Conservation (phyloP, 2,888 invertebrate species). For the Vannuccia rotundouncinata region DNA sequence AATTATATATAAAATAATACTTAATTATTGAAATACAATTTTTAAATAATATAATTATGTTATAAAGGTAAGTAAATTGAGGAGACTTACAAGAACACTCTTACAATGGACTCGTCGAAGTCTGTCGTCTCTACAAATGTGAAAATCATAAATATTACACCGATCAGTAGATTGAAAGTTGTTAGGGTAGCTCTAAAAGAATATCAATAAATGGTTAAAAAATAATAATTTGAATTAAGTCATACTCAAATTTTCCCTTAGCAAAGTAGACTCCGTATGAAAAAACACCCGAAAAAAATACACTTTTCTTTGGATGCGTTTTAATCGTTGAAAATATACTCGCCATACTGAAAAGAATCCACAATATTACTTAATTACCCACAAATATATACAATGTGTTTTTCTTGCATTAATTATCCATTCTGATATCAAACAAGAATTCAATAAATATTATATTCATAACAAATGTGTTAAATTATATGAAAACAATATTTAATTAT, state of each 20-base stretch:
- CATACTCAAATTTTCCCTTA: slow-evolving; percentile 70
- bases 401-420: neutral
- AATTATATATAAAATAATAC: too few relatives aligned
- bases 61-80: too few relatives aligned
- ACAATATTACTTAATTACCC: too few relatives aligned
- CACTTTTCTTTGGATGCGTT: slow-evolving; percentile 82
- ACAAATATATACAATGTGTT: too few relatives aligned
- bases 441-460: neutral
- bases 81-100: neutral
- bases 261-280: slow-evolving; percentile 68
- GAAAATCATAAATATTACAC: too few relatives aligned
- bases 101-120: slow-evolving; percentile 51
- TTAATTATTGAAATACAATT: too few relatives aligned
- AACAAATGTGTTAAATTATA: neutral
- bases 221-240: too few relatives aligned
- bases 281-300: slow-evolving; percentile 65
- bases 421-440: neutral
- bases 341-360: slow-evolving; percentile 56
- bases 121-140: slow-evolving; percentile 64
- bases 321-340: slow-evolving; percentile 66
- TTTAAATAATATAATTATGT: too few relatives aligned
- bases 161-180: too few relatives aligned
- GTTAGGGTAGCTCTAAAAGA: too few relatives aligned
- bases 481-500: neutral
- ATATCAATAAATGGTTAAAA: too few relatives aligned